phyloP scores from a whole-genome alignment of 2,888 invertebrate species.

The Cheilosia scutellata region DNA sequence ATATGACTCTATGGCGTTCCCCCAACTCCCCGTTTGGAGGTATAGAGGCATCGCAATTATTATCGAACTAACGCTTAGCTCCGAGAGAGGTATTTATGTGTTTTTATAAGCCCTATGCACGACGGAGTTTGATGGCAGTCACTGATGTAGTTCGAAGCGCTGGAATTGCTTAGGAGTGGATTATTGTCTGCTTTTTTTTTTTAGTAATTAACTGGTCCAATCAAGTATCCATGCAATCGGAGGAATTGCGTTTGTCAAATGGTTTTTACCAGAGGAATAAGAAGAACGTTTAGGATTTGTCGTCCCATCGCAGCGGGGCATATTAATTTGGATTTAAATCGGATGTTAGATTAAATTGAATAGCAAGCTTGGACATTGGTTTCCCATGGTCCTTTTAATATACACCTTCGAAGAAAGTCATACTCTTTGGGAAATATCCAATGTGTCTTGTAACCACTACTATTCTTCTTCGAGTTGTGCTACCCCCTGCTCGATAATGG shows the following conservation, averaged over 20 bases:
- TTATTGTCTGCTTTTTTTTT: conserved; percentile 13
- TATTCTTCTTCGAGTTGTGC: no score
- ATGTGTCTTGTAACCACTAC: no score
- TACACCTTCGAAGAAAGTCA: no score
- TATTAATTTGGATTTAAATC: no score
- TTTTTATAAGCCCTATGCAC: conserved; percentile 36
- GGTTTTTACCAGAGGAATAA: neutral
- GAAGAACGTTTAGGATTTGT: no score
- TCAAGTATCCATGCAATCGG: conserved; percentile 17
- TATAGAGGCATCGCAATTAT: conserved; percentile 50
- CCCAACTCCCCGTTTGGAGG: neutral
- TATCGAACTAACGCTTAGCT: conserved; percentile 51
- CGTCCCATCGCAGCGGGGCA: no score
- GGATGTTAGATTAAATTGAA: no score
- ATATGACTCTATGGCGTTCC: conserved; percentile 34
- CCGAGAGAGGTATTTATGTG: conserved; percentile 20
- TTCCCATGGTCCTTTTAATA: no score
- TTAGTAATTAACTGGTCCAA: conserved; percentile 66
- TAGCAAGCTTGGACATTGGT: no score
- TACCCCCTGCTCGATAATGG: no score
- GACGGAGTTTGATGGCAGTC: conserved; percentile 31
- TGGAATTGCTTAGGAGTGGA: conserved; percentile 53
- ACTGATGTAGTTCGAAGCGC: conserved; percentile 9
- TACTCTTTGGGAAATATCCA: no score
- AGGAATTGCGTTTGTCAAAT: conserved; percentile 20